These are phyloP conservation scores for Spodoptera frugiperda DNA, from an alignment of 1,140 invertebrate genomes.

Conservation along the genomic window DNA sequence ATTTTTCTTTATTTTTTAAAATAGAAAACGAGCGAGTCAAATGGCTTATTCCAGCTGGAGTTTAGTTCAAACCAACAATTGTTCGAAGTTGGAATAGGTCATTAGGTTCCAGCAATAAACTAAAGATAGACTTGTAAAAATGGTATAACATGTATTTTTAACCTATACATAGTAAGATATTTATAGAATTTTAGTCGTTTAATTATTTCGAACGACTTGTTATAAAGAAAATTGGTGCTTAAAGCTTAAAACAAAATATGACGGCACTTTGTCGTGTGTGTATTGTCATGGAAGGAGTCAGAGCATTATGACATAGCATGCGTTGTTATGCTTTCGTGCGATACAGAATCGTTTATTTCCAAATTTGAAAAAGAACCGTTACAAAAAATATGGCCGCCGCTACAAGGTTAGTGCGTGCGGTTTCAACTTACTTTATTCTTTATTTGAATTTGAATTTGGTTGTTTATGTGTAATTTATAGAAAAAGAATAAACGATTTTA, in stretches of 20 bases:
- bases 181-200: conserved; percentile 86
- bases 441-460: conserved; percentile 24
- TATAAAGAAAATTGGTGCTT: conserved; percentile 86
- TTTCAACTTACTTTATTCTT: conserved; percentile 35
- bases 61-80: background rate
- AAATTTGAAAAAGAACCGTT: conserved; percentile 23
- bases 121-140: conserved; percentile 84
- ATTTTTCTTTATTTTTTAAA: conserved; percentile 52
- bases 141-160: conserved; percentile 86
- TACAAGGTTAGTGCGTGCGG: conserved; percentile 54
- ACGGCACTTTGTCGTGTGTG: conserved; percentile 74
- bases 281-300: conserved; percentile 78
- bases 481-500: conserved; percentile 68
- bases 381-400: conserved; percentile 33
- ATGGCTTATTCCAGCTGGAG: conserved; percentile 57
- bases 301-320: conserved; percentile 84
- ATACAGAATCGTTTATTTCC: conserved; percentile 66
- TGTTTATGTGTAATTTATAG: conserved; percentile 38
- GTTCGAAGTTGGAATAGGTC: conserved; percentile 53
- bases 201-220: conserved; percentile 86
- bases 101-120: conserved; percentile 68
- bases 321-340: conserved; percentile 80
- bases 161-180: conserved; percentile 86
- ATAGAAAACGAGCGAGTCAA: conserved; percentile 62
- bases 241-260: conserved; percentile 85